Base-by-base conservation (phyloP, 2,113 vertebrate species). In the Origma solitaria region DNA sequence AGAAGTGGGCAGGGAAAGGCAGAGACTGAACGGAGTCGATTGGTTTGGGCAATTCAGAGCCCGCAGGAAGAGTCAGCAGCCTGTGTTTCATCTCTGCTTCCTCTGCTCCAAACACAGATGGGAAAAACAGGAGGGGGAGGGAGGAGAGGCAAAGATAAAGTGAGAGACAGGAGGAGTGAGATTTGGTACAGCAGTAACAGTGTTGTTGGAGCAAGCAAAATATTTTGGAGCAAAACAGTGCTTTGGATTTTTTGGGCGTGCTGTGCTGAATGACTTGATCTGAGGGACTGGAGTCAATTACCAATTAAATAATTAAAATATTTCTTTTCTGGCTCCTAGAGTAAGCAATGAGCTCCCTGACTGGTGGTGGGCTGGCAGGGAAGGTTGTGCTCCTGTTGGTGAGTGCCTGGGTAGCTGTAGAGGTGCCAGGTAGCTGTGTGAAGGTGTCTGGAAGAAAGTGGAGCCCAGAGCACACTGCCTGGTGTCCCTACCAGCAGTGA, bases 51-150 rank as follows among this genome's bases (percentile, higher is more conserved):
- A 23, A 94, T 77, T 21, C 2, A 5, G 84, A 94, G 91, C 90
- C 83, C 0, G 42, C 87, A 93, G 94, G 81, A 85, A 95, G 89
- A 96, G 87, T 54, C 68, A 77, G 91, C 82, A 91, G 93, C 66
- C 93, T 85, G 83, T 28, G 56, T 70, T 95, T 93, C 82, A 80
- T 93, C 93, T 94, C 90, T 1, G 0, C 84, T 90, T 95, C 90
- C 90, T 95, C 90, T 83, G 79, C 82, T 89, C 75, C 85, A 70
- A 87, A 64, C 78, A 50, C 78, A 95, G 90, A 92, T 92, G 91
- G 82, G 58, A 91, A 94, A 95, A 96, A 92, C 86, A 86, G 68
- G 82, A 93, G 82, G 58, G 76, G 88, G 82, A 72, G 95, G 88
- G 72, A 86, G 82, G 40, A 85, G 25, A 94, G 54, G 42, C 15